Base-by-base conservation (phyloP, 2,113 vertebrate genomes). In the Panthera tigris region DNA sequence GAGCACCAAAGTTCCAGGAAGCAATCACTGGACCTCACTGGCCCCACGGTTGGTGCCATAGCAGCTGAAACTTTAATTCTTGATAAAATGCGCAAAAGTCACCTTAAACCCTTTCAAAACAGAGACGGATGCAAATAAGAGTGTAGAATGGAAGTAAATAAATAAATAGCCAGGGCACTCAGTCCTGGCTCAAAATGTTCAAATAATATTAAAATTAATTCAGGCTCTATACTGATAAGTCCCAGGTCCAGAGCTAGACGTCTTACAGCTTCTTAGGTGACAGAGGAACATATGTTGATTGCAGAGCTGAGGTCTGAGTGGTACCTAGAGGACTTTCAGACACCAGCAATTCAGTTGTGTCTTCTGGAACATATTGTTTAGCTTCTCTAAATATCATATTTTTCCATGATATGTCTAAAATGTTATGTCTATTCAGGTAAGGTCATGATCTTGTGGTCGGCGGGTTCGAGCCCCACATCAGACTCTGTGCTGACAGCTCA, bases 61-160 rank as follows among this genome's bases (percentile, higher is more conserved):
- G 61, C 1, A 9, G 3, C 15, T 27, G 27, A 52, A 91, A 68
- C 1, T 25, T 36, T 25, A 16, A 16, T 5, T 57, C 16, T 94
- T 95, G 88, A 57, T 31, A 68, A 82, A 96, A 87, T 19, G 33
- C 33, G 78, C 13, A 57, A 71, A 0, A 15, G 50, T 61, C 45
- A 84, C 13, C 63, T 87, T 74, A 74, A 86, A 84, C 94, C 45
- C n/a, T 73, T 93, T 95, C 25, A 92, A n/a, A 90, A 36, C 21
- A 74, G 23, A 95, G 33, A 57, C 1, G 55, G 83, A 55, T 48
- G 27, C 65, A 88, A 68, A 61, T 88, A 88, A 94, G 39, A 86
- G 93, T 91, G 63, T 14, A 95, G 84, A 94, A 84, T 50, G 3
- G 79, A 78, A 73, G 52, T 18, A 63, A 65, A 15, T 65, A 45